phyloP scores from a whole-genome alignment of 2,888 invertebrate species.

The Drosophila mimica region DNA sequence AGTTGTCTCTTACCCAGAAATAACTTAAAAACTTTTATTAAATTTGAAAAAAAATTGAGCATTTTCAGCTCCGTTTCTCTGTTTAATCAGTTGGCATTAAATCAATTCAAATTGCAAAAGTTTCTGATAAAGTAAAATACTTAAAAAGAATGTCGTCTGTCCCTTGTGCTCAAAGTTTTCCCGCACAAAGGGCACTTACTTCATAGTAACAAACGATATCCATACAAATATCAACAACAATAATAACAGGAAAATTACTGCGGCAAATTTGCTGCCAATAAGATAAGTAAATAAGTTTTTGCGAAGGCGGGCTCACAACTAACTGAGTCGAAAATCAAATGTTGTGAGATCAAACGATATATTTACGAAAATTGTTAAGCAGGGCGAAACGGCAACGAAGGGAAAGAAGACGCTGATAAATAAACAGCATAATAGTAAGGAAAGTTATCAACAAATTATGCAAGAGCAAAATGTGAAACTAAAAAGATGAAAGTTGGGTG shows the following conservation, averaged over 20 bases:
- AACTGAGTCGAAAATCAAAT: slow-evolving; percentile 62
- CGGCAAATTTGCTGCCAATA: slow-evolving; percentile 35
- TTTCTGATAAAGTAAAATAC: slow-evolving; percentile 54
- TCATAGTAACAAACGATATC: slow-evolving; percentile 21
- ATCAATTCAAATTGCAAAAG: slow-evolving; percentile 55
- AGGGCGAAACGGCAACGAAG: slow-evolving; percentile 18
- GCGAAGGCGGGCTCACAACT: slow-evolving; percentile 9
- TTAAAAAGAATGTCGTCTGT: slow-evolving; percentile 28
- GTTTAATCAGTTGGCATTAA: slow-evolving; percentile 39
- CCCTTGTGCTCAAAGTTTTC: slow-evolving; percentile 11
- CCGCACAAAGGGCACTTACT: neutral
- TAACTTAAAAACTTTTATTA: slow-evolving; percentile 17
- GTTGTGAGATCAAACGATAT: slow-evolving; percentile 45
- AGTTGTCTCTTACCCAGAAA: neutral
- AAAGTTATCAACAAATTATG: slow-evolving; percentile 48
- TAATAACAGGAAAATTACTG: slow-evolving; percentile 29
- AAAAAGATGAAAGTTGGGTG: slow-evolving; percentile 8
- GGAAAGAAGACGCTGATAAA: neutral
- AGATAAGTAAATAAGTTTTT: slow-evolving; percentile 46
- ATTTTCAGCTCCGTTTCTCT: slow-evolving; percentile 18
- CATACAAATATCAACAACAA: slow-evolving; percentile 20
- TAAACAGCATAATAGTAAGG: neutral
- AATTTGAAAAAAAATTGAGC: slow-evolving; percentile 20
- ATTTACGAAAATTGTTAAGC: slow-evolving; percentile 13
- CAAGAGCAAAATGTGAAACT: slow-evolving; percentile 17